Evolutionary conservation across 2,797 vertebrate species (phyloP).

Genomic region (Centropyge bicolor): DNA sequence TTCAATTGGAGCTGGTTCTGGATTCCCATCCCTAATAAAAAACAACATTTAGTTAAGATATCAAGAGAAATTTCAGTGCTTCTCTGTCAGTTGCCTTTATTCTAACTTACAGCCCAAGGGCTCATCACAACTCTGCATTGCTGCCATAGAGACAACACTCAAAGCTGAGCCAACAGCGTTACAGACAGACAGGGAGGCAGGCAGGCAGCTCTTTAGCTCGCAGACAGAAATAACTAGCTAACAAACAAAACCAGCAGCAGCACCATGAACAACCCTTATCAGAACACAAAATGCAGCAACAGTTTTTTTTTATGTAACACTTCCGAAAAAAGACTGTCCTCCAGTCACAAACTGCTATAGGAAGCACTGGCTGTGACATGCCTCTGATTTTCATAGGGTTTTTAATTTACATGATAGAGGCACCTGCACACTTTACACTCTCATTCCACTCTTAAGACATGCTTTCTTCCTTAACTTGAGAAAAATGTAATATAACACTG

Average conservation of each 20-base stretch:
- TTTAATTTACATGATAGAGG: neutral
- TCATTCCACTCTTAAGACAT: neutral
- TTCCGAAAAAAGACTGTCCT: conserved; percentile 17
- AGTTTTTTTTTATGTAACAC: conserved; percentile 17
- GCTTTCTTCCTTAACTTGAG: neutral
- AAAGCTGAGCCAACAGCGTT: conserved; percentile 67
- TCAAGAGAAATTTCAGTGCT: conserved; percentile 6
- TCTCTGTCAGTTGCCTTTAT: conserved; percentile 18
- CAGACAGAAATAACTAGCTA: conserved; percentile 73
- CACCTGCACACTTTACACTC: neutral
- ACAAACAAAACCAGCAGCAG: conserved; percentile 56
- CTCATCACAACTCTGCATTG: conserved; percentile 63
- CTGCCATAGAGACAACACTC: conserved; percentile 80
- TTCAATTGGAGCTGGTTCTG: too few relatives aligned
- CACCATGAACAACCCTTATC: conserved; percentile 36
- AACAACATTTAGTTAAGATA: conserved; percentile 12
- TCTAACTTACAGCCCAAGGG: conserved; percentile 38
- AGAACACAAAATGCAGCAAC: conserved; percentile 34
- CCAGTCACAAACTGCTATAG: conserved; percentile 8
- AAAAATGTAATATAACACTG: neutral
- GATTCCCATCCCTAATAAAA: too few relatives aligned
- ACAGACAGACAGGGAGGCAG: conserved; percentile 57
- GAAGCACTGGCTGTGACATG: neutral
- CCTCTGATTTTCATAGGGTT: neutral
- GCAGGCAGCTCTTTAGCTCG: conserved; percentile 59